Evolutionary conservation across 2,797 vertebrate species (phyloP).

Genomic region (Anisognathus igniventris): DNA sequence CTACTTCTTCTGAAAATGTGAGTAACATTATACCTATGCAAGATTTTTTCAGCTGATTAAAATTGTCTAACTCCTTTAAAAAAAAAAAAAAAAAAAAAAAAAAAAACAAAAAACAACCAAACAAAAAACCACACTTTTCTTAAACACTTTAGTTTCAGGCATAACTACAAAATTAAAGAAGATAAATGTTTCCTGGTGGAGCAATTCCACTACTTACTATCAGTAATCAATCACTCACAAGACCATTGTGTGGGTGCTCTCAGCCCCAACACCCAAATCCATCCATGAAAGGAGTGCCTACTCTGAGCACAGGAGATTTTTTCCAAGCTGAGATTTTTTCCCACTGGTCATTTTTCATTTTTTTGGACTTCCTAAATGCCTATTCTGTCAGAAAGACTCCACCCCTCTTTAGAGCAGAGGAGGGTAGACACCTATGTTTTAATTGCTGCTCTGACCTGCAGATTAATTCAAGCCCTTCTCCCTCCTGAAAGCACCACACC

Average conservation of each 20-base stretch:
- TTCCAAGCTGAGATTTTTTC: not conserved
- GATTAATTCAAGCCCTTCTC: not conserved
- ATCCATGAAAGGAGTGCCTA: not conserved
- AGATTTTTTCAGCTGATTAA: not conserved
- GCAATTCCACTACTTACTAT: not conserved
- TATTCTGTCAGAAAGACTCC: not conserved
- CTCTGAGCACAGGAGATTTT: not conserved
- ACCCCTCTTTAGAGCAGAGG: not conserved
- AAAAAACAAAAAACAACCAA: too few relatives aligned
- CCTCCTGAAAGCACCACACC: not conserved
- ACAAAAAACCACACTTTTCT: accelerated
- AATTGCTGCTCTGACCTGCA: not conserved
- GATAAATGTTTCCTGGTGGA: not conserved
- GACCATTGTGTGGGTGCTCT: not conserved
- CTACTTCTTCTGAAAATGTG: not conserved
- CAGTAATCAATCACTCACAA: not conserved
- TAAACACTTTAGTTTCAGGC: accelerated
- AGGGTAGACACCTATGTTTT: not conserved
- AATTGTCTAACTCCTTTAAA: not conserved
- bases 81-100: too few relatives aligned
- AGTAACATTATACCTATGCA: not conserved
- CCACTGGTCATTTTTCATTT: not conserved
- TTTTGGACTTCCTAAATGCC: not conserved
- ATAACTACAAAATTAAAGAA: not conserved
- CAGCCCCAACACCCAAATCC: not conserved